These are phyloP conservation scores for Dascillus cervinus DNA, from an alignment of 2,888 invertebrate species.

Conservation along the genomic window DNA sequence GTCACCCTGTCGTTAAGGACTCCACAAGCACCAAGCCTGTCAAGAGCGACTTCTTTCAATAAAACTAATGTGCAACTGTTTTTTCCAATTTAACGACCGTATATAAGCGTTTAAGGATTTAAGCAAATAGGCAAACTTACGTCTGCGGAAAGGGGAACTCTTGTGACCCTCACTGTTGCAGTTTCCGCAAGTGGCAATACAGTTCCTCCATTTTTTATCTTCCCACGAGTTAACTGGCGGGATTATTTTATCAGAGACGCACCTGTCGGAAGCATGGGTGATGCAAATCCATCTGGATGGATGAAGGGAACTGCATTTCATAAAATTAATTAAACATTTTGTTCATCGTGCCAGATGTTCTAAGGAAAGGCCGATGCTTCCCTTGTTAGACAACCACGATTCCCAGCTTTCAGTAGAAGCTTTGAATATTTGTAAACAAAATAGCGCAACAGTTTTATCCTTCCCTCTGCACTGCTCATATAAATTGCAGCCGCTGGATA, in stretches of 20 bases:
- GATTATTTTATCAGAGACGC: constrained; percentile 15
- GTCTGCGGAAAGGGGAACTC: no score
- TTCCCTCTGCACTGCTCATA: constrained; percentile 19
- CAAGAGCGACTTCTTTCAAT: constrained; percentile 2
- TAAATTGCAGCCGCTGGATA: no score
- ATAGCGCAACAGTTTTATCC: constrained; percentile 10
- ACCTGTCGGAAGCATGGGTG: constrained; percentile 16
- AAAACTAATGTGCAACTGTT: no score
- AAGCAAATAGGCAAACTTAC: no score
- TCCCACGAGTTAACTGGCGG: neutral
- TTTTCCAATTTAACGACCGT: no score
- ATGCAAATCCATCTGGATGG: constrained; percentile 22
- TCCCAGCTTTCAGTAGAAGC: constrained; percentile 12
- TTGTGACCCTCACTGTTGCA: no score
- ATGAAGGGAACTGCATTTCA: constrained; percentile 19
- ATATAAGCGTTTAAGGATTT: no score
- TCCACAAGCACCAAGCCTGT: constrained; percentile 1
- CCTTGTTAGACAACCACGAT: constrained; percentile 17
- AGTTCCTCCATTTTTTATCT: constrained; percentile 2
- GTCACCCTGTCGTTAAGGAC: neutral
- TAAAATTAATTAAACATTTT: constrained; percentile 18
- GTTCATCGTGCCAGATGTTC: no score
- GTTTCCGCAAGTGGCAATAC: constrained; percentile 2
- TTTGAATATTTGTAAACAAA: constrained; percentile 12
- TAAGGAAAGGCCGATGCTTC: constrained; percentile 11